phyloP scores from a whole-genome alignment of 2,113 vertebrate species.

The Ictalurus punctatus region DNA sequence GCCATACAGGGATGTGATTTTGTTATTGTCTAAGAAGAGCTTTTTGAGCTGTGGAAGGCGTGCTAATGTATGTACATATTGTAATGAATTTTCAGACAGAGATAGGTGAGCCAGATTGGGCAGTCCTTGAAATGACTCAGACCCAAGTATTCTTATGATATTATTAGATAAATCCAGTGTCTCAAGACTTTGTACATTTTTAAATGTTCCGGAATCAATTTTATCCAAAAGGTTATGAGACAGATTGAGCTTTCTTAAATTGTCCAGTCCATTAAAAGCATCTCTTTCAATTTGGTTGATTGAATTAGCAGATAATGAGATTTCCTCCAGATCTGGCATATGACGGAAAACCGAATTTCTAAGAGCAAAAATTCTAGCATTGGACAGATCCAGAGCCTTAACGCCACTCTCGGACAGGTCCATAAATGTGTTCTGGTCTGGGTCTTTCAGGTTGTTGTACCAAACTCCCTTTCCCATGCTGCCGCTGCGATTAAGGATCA shows the following conservation, averaged over 20 bases:
- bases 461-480: slow-evolving; percentile 76
- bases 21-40: slow-evolving; percentile 74
- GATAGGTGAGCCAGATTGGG: slow-evolving; percentile 65
- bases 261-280: slow-evolving; percentile 78
- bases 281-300: slow-evolving; percentile 75
- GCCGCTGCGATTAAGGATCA: slow-evolving; percentile 57
- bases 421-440: slow-evolving; percentile 77
- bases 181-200: slow-evolving; percentile 63
- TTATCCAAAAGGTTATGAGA: slow-evolving; percentile 83
- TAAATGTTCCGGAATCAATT: slow-evolving; percentile 72
- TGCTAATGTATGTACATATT: slow-evolving; percentile 60
- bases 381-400: slow-evolving; percentile 70
- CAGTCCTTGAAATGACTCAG: slow-evolving; percentile 72
- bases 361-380: slow-evolving; percentile 74
- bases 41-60: slow-evolving; percentile 60
- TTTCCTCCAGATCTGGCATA: slow-evolving; percentile 61
- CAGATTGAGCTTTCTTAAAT: slow-evolving; percentile 75
- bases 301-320: slow-evolving; percentile 78
- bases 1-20: slow-evolving; percentile 55
- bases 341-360: slow-evolving; percentile 66
- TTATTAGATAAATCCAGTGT: slow-evolving; percentile 82
- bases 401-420: slow-evolving; percentile 74
- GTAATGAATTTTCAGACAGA: slow-evolving; percentile 81
- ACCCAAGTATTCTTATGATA: slow-evolving; percentile 76
- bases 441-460: slow-evolving; percentile 73